Percentiles rank a stretch among this genome's conserved stretches.
Evolutionary conservation across 2,888 invertebrate species (phyloP).

Genomic region (Ernsta delagoae): DNA sequence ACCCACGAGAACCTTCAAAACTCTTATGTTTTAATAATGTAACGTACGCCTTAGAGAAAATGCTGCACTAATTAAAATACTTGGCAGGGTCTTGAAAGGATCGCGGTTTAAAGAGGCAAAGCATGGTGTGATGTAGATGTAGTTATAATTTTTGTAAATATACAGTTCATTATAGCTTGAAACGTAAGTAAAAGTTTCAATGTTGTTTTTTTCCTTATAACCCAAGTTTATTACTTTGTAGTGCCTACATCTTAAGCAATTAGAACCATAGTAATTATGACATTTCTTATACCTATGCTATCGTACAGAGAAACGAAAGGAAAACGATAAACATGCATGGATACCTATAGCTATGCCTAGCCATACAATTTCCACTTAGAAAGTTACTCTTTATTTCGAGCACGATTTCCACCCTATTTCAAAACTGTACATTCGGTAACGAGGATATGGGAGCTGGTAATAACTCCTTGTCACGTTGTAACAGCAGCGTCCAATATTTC

Average conservation of each 20-base stretch:
- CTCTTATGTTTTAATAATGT: slow-evolving; percentile 23
- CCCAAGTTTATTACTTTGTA: too few relatives aligned
- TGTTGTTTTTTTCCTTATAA: too few relatives aligned
- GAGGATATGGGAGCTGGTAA: slow-evolving; percentile 38
- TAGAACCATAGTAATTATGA: too few relatives aligned
- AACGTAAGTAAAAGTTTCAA: too few relatives aligned
- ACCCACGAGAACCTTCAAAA: slow-evolving; percentile 10
- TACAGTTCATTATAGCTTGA: too few relatives aligned
- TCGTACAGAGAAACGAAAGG: too few relatives aligned
- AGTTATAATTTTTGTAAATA: neutral
- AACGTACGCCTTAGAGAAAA: slow-evolving; percentile 24
- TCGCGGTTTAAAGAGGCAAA: slow-evolving; percentile 16
- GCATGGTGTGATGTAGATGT: neutral
- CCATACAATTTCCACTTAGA: slow-evolving; percentile 12
- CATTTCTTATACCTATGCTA: too few relatives aligned
- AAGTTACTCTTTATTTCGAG: slow-evolving; percentile 25
- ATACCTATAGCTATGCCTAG: neutral
- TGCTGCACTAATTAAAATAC: slow-evolving; percentile 35
- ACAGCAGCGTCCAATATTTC: slow-evolving; percentile 40
- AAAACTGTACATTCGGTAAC: slow-evolving; percentile 37
- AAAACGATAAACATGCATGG: too few relatives aligned
- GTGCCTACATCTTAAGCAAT: too few relatives aligned
- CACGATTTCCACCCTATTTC: slow-evolving; percentile 36
- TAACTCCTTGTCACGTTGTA: slow-evolving; percentile 37
- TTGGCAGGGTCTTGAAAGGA: slow-evolving; percentile 19